Evolutionary conservation across 2,888 invertebrate species (phyloP).

Genomic region (Seira sanloemensis): DNA sequence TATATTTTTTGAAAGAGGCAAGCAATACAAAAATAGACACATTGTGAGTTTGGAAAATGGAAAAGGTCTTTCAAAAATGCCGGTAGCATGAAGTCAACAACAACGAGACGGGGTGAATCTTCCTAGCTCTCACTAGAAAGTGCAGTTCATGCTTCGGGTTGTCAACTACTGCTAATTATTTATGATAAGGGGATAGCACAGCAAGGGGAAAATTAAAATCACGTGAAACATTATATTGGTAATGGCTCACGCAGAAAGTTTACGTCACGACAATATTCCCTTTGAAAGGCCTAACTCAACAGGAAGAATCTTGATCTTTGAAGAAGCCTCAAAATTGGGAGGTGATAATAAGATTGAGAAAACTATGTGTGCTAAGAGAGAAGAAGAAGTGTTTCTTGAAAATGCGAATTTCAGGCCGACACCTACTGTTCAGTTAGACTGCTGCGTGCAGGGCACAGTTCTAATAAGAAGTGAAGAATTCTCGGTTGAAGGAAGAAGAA

Average conservation of each 20-base stretch:
- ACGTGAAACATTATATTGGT: not conserved
- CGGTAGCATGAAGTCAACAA: conserved; percentile 31
- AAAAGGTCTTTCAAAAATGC: not conserved
- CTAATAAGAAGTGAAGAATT: too few species aligned
- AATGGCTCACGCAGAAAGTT: not conserved
- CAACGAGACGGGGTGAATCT: too few species aligned
- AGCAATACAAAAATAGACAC: not conserved
- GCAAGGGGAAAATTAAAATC: conserved; percentile 34
- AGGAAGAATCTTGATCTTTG: not conserved
- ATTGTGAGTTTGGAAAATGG: conserved; percentile 7
- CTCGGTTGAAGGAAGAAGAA: not conserved
- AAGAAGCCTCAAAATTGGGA: too few species aligned
- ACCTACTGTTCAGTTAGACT: conserved; percentile 40
- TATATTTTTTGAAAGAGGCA: not conserved
- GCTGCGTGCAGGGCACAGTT: not conserved
- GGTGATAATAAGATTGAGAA: not conserved
- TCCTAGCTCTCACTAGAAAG: not conserved
- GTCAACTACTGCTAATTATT: not conserved
- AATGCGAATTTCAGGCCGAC: not conserved
- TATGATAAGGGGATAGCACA: conserved; percentile 19
- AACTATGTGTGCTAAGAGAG: conserved; percentile 4
- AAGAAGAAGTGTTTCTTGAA: not conserved
- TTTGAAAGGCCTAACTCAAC: not conserved
- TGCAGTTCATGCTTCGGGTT: not conserved
- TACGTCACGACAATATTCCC: not conserved